Base-by-base conservation (phyloP, 1,140 invertebrate genomes). In the Drosophila tsacasi region DNA sequence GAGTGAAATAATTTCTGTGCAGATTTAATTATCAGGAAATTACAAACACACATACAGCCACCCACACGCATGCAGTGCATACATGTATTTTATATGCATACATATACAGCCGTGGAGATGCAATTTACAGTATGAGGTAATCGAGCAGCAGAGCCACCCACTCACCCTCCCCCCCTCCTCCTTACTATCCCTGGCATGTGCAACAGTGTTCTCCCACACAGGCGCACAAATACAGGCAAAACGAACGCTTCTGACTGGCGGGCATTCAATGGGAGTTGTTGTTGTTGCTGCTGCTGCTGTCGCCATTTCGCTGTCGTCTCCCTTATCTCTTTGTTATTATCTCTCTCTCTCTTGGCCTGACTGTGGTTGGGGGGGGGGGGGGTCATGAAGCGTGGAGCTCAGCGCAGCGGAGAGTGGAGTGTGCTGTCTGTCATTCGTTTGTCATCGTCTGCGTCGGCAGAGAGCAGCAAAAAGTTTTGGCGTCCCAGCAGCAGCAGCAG, bases 351-450 rank as follows among this genome's bases (percentile, higher is more conserved):
- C 50, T 72, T 54, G 52, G 32, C 66, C 37, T 9, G 44, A 13
- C 7, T 25, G 17, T 0, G 55, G 54, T 13, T 19, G 40, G 42
- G 39, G 40, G 2, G n/a, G n/a, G 0, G 50, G 62, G 63, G 21
- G 49, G 39, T n/a, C 42, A 19, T 13, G 59, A 12, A 21, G 57
- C 19, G n/a, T 15, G 55, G 23, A 23, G 25, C 54, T 9, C 75
- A 55, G 19, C 44, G 27, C 30, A 52, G 65, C 49, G 25, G 61
- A 84, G 79, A 83, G 49, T 12, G 23, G 23, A 49, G 54, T 39
- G 21, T 57, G 89, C 50, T 91, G 85, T 90, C 90, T 91, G 90
- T 92, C 90, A 92, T 91, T 92, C 90, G 90, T 91, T 89, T 90
- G 87, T 91, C 87, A 91, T 91, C 87, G 79, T 64, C 50, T 35